Base-by-base conservation (phyloP, 2,797 vertebrate species). In the Choloepus didactylus region DNA sequence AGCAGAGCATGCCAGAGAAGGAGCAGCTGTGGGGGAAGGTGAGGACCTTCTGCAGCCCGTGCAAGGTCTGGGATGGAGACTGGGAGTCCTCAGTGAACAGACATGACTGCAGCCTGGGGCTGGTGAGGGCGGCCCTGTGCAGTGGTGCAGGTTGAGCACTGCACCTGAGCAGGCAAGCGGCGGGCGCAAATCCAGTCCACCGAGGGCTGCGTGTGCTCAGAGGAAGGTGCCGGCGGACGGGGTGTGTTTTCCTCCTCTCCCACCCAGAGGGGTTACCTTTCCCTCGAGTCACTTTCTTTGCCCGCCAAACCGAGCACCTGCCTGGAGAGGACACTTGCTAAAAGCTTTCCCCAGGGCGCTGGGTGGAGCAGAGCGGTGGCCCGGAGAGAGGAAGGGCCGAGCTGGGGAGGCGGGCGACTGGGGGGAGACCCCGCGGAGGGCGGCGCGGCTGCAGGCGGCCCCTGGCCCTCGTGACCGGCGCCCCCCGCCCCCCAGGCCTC, bases 401-500 rank as follows among this genome's bases (percentile, higher is more conserved):
- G 23, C 59, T 9, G 12, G 16, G 73, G 38, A 3, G 44, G 51
- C 59, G 19, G 38, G 72, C 44, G 41, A 44, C 44, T 6, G 2
- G 54, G 56, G 21, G 72, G 70, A 1, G 64, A 27, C 5, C 1
- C 56, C 31, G 29, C 11, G 2, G 1, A n/a, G 83, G 21, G 41
- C 44, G 38, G 18, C 16, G 7, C 2, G n/a, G 35, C 66, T 23
- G 27, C 56, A 18, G 75, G 51, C 3, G 1, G 25, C 9, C 41
- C 1, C 1, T 27, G n/a, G 1, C 5, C 31, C 2, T 31, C 11
- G n/a, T 91, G 23, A 56, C 60, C 5, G 27, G 0, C 2, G 2
- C 41, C 38, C 38, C 7, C 89, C 59, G 89, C 66, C 35, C 44
- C 0, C 0, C 97, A 99, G 99, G 99, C 87, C 99, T 99, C 95